Base-by-base conservation (phyloP, 1,140 invertebrate genomes). In the Drosophila arizonae region DNA sequence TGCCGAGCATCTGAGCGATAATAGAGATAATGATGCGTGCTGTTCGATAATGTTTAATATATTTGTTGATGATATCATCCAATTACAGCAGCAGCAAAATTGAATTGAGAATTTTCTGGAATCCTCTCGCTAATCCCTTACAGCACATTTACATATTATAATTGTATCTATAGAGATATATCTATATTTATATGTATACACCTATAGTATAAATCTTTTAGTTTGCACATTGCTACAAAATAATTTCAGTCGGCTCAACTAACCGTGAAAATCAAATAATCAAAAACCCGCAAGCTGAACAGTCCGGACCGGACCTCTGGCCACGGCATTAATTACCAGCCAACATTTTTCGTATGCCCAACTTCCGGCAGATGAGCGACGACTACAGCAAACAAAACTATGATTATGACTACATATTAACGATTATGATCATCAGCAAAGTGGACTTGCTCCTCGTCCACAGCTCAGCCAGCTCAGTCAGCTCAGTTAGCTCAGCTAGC, bases 191-290 rank as follows among this genome's bases (percentile, higher is more conserved):
- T 28, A 28, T 4, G 2, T 33, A 33, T 33, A 6, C 8, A 0
- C 30, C 10, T 39, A 26, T 17, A n/a, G 45, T 24, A 57, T 57
- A 39, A 33, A 17, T 52, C 26, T 0, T 11, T 52, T 26, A 33
- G 51, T 30, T 54, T 33, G 8, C 48, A 51, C 13, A 28, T 51
- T 54, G 30, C 24, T 39, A 11, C 0, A 39, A 39, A 45, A 45
- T 45, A 45, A 45, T 45, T 45, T 46, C 17, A 46, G 17, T 15
- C 43, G 17, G 17, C 15, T 56, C 50, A 74, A 62, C 72, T 65
- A 61, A 74, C 61, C 71, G 74, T 77, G 75, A 77, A 77, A 77
- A 74, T 54, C 67, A 39, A 74, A 74, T 71, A 77, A 77, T 65
- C 75, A 74, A 65, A 68, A 64, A 55, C 39, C 58, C 43, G 67